Evolutionary conservation across 2,888 invertebrate species (phyloP).

Genomic region (Odontomyia ornata): DNA sequence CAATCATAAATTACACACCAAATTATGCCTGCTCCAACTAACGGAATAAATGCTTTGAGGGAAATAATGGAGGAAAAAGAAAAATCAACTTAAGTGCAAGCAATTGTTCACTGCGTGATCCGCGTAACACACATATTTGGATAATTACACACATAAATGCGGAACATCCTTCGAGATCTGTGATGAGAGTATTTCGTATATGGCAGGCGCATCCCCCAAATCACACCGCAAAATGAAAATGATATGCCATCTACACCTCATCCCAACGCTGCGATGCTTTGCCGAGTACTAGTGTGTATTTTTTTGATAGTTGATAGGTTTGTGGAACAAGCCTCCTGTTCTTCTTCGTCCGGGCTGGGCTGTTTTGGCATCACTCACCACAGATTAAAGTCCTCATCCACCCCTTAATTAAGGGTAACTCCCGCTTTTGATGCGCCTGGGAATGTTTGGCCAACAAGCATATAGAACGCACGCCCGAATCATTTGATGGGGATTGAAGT

Average conservation of each 20-base stretch:
- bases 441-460: conserved; percentile 26
- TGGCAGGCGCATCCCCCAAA: conserved; percentile 13
- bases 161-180: not conserved
- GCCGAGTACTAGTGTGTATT: not conserved
- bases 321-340: not conserved
- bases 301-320: conserved; percentile 11
- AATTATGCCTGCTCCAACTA: not conserved
- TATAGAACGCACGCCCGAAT: conserved; percentile 28
- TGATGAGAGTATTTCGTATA: not conserved
- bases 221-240: conserved; percentile 2
- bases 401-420: conserved; percentile 29
- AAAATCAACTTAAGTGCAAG: not conserved
- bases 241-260: not conserved
- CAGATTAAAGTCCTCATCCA: conserved; percentile 25
- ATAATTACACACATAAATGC: conserved; percentile 24
- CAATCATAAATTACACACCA: conserved; percentile 18
- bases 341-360: not conserved
- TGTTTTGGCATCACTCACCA: not conserved
- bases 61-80: not conserved
- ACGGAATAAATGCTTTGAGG: not conserved
- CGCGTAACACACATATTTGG: not conserved
- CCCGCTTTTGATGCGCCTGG: not conserved
- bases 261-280: not conserved
- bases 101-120: not conserved
- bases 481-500: not conserved